phyloP scores from a whole-genome alignment of 2,888 invertebrate species.

The Cheilosia vernalis region DNA sequence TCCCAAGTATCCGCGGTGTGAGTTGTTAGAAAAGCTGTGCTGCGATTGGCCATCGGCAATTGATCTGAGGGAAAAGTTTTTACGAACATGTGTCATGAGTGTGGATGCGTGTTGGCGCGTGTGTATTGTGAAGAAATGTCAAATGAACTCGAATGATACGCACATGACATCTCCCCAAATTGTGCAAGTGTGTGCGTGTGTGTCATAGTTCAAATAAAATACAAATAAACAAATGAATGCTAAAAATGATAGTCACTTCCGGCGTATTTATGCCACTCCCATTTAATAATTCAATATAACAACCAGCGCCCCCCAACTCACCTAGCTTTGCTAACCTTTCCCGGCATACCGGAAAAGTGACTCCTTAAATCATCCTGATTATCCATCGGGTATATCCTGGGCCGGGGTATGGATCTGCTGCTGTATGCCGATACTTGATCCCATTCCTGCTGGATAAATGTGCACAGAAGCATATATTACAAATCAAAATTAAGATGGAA shows the following conservation, averaged over 20 bases:
- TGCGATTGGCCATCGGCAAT: slow-evolving; percentile 95
- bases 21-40: slow-evolving; percentile 93
- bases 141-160: slow-evolving; percentile 36
- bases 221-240: slow-evolving; percentile 66
- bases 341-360: slow-evolving; percentile 88
- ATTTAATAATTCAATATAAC: background rate
- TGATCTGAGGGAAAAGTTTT: slow-evolving; percentile 84
- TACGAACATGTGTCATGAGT: slow-evolving; percentile 48
- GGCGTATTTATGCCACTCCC: slow-evolving; percentile 21
- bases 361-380: slow-evolving; percentile 91
- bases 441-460: slow-evolving; percentile 86
- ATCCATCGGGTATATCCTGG: slow-evolving; percentile 91
- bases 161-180: slow-evolving; percentile 28
- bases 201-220: slow-evolving; percentile 70
- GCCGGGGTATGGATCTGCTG: slow-evolving; percentile 94
- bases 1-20: slow-evolving; percentile 88
- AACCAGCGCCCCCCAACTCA: slow-evolving; percentile 78
- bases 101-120: slow-evolving; percentile 22
- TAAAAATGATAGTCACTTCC: slow-evolving; percentile 53
- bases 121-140: slow-evolving; percentile 28
- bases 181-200: slow-evolving; percentile 1
- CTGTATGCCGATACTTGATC: slow-evolving; percentile 96
- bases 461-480: slow-evolving; percentile 44
- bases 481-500: slow-evolving; percentile 59
- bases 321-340: slow-evolving; percentile 83